A percentile compares a stretch with the other conserved stretches of the same genome.
Evolutionary conservation across 2,797 vertebrate genomes (phyloP).

Genomic region (Aratinga solstitialis): DNA sequence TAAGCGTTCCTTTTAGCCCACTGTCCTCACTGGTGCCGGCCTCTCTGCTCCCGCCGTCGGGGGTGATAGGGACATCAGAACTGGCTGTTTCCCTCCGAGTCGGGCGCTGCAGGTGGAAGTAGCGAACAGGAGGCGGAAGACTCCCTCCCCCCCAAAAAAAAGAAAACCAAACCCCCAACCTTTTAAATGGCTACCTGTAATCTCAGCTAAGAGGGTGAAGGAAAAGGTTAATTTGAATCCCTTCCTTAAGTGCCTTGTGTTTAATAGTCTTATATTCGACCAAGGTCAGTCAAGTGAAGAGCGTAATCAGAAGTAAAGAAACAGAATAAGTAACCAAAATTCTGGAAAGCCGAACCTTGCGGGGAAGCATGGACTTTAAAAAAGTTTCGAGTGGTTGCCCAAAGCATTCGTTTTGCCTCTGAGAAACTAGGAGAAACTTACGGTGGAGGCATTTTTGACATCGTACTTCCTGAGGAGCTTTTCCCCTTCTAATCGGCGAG

Average conservation of each 20-base stretch:
- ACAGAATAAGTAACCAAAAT: not conserved
- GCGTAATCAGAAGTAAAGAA: not conserved
- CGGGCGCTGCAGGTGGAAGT: not conserved
- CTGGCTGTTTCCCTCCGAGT: not conserved
- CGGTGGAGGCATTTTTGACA: not conserved
- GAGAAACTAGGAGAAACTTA: not conserved
- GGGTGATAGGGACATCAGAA: not conserved
- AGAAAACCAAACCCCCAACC: not conserved
- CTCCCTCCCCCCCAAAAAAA: too few species aligned
- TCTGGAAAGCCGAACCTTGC: not conserved
- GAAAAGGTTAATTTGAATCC: not conserved
- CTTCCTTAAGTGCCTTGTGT: not conserved
- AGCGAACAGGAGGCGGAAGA: not conserved
- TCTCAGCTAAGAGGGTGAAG: not conserved
- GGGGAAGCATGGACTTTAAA: not conserved
- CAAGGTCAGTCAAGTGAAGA: not conserved
- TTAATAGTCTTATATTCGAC: not conserved
- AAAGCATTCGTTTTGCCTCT: not conserved
- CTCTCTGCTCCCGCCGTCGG: accelerated
- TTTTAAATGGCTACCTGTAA: not conserved
- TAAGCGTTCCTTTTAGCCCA: not conserved
- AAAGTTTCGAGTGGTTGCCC: not conserved
- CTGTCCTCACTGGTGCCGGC: not conserved
- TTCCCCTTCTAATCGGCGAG: accelerated
- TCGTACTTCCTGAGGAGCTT: not conserved